Percentiles rank a stretch among this genome's conserved stretches.
Conservation (phyloP, 2,888 invertebrate genomes). For the Psylliodes chrysocephalus region DNA sequence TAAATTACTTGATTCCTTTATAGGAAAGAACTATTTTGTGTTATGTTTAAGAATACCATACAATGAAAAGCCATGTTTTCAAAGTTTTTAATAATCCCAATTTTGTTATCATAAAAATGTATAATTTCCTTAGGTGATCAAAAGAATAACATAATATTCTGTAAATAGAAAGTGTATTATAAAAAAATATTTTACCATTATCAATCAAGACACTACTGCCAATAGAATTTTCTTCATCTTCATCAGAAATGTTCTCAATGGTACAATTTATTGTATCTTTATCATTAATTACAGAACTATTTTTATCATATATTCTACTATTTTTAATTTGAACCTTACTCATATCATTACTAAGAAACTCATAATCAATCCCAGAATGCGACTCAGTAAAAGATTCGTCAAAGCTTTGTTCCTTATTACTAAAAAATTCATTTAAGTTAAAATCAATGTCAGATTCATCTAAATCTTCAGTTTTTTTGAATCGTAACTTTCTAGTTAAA, state of each 20-base stretch:
- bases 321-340: conserved; percentile 2
- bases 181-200: no score
- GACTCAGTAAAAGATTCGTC: conserved; percentile 38
- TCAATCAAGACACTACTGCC: no score
- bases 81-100: no score
- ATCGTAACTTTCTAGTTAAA: no score
- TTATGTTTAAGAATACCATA: no score
- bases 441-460: conserved; percentile 14
- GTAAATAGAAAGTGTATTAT: no score
- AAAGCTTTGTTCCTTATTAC: conserved; percentile 25
- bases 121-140: no score
- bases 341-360: conserved; percentile 26
- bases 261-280: neutral
- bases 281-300: neutral
- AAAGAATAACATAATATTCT: no score
- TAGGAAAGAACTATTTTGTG: no score
- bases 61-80: no score
- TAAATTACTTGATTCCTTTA: no score
- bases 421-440: conserved; percentile 28
- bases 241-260: neutral
- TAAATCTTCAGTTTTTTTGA: neutral
- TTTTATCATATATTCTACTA: neutral
- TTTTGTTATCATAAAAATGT: no score
- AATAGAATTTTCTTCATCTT: neutral
- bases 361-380: conserved; percentile 39